Evolutionary conservation across 2,888 invertebrate genomes (phyloP), one percentile per base, ranked within the genome.

Genomic region (Dynastes grantii): DNA sequence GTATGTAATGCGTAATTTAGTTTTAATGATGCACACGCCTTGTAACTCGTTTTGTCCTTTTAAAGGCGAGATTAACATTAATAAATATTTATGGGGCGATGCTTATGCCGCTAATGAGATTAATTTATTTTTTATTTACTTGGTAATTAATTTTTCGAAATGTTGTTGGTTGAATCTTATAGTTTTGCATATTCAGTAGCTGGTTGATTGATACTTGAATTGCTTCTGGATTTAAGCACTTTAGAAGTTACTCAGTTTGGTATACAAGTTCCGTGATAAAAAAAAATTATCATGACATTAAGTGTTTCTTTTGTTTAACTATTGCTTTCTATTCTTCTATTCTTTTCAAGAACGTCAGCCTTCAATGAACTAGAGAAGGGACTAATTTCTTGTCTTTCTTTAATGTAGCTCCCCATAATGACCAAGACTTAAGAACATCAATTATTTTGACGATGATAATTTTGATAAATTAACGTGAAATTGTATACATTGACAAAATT

Each of bases 21-120:
- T 37, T 73, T 73, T 73, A 71, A 73, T 58, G 58, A 22, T 73
- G 58, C 73, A 40, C 73, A 73, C 73, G 73, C 58, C 58, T 58
- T 11, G 22, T 45, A 58, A 40, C 58, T 45, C 45, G 58, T 73
- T 73, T 70, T 73, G 58, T 37, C 58, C 58, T 73, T 55, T 55
- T 73, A 55, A 27, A 58, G 73, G 37, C 37, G 9, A 27, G 40
- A 73, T 73, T 73, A 73, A 22, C 73, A 73, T 71, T 45, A 73
- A 58, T 73, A 73, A 73, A 61, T 73, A 58, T 45, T 67, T 67
- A 45, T 16, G 8, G 6, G 32, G 13, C 16, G 16, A n/a, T 58
- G 5, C 11, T 53, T 58, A 22, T 22, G 45, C 9, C 73, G 37
- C 73, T 73, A 73, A 73, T 73, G 73, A 40, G 55, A 58, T 73